These are phyloP conservation scores for Macrophya alboannulata DNA, from an alignment of 2,888 invertebrate species.

Conservation along the genomic window DNA sequence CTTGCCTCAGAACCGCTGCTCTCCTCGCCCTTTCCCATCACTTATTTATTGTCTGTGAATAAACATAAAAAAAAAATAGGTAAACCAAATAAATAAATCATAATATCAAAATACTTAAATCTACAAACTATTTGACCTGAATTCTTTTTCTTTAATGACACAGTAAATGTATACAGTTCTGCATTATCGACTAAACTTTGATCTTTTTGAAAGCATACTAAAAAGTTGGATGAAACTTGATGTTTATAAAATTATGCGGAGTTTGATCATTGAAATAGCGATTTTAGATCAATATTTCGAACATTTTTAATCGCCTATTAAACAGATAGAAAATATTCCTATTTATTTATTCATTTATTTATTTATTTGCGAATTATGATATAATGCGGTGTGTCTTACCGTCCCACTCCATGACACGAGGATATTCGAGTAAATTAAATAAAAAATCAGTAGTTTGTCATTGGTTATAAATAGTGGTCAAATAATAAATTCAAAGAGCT, in stretches of 20 bases:
- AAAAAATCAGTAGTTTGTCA: not conserved
- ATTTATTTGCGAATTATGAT: not conserved
- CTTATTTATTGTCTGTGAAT: constrained; percentile 65
- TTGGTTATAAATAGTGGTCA: not conserved
- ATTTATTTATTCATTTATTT: not conserved
- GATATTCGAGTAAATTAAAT: constrained; percentile 4
- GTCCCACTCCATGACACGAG: constrained; percentile 45
- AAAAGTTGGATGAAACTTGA: not conserved
- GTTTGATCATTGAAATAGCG: not conserved
- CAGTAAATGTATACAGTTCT: not conserved
- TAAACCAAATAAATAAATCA: constrained; percentile 67
- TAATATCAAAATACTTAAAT: constrained; percentile 53
- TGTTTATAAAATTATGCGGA: not conserved
- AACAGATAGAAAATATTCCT: not conserved
- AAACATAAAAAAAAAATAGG: constrained; percentile 53
- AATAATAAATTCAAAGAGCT: not conserved
- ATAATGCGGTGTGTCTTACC: constrained; percentile 35
- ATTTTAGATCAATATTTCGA: not conserved
- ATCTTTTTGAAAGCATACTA: not conserved
- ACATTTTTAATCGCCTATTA: not conserved
- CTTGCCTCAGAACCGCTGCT: constrained; percentile 79
- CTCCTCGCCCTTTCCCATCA: constrained; percentile 82
- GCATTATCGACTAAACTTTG: not conserved
- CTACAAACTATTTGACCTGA: constrained; percentile 57
- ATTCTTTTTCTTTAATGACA: not conserved